These are phyloP conservation scores for Sebastes iracundus DNA, from an alignment of 2,797 vertebrate genomes.

Conservation along the genomic window DNA sequence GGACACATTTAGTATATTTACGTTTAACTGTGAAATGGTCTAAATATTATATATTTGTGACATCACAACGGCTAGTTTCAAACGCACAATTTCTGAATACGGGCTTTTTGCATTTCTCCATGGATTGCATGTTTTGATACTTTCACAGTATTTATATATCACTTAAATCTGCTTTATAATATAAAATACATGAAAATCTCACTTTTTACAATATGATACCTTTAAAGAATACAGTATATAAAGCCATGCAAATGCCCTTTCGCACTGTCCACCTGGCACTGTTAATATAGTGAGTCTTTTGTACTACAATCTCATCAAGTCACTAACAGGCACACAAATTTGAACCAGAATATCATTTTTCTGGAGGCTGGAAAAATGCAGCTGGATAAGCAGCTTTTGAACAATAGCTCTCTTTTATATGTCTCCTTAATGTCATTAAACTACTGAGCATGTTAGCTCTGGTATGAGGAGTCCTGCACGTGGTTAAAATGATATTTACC, in stretches of 20 bases:
- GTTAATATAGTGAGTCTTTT: background rate
- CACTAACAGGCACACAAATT: background rate
- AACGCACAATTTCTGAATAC: too few species aligned
- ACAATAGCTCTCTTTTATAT: slow-evolving; percentile 46
- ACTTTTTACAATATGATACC: too few species aligned
- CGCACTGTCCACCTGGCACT: background rate
- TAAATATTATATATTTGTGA: too few species aligned
- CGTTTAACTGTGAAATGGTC: too few species aligned
- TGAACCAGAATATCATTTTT: slow-evolving; percentile 27
- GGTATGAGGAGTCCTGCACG: slow-evolving; percentile 9
- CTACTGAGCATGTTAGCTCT: slow-evolving; percentile 24
- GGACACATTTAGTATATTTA: too few species aligned
- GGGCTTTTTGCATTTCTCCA: too few species aligned
- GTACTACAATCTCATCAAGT: background rate
- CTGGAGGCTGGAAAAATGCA: slow-evolving; percentile 30
- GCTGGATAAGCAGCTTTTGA: slow-evolving; percentile 34
- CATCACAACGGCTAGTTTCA: too few species aligned
- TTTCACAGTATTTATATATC: too few species aligned
- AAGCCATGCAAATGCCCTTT: slow-evolving; percentile 8
- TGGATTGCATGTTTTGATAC: too few species aligned
- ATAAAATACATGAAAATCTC: too few species aligned
- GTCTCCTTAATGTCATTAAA: slow-evolving; percentile 23
- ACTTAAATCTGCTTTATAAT: too few species aligned
- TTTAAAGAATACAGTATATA: background rate
- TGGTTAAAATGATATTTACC: background rate